A percentile compares a stretch with the other conserved stretches of the same genome.
These are phyloP conservation scores for Eurois occulta DNA, from an alignment of 2,888 invertebrate genomes.

Conservation along the genomic window DNA sequence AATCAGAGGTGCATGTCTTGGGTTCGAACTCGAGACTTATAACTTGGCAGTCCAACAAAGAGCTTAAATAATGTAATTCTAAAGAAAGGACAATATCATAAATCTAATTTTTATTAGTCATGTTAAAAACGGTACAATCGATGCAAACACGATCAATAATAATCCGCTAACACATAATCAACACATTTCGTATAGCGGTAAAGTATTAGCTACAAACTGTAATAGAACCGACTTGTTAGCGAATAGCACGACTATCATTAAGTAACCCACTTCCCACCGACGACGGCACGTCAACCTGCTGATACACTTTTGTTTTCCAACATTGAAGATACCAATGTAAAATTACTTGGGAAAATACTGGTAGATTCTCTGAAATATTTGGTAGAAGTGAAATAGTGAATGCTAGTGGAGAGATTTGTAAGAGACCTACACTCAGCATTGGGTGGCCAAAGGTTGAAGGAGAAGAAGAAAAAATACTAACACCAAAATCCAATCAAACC, in stretches of 20 bases:
- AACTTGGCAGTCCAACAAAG: neutral
- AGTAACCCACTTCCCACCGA: conserved; percentile 60
- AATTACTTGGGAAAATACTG: conserved; percentile 34
- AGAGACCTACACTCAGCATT: no score
- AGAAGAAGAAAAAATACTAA: no score
- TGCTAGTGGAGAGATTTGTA: no score
- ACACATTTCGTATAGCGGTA: conserved; percentile 49
- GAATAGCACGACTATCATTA: conserved; percentile 61
- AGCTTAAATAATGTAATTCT: neutral
- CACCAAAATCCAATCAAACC: conserved; percentile 12
- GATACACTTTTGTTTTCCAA: conserved; percentile 64
- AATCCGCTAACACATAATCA: conserved; percentile 26
- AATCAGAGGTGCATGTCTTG: no score
- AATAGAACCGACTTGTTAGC: conserved; percentile 53
- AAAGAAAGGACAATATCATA: neutral
- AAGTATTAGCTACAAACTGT: conserved; percentile 52
- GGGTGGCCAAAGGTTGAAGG: no score
- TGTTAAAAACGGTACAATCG: neutral
- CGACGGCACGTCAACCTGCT: conserved; percentile 58
- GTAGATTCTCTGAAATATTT: neutral
- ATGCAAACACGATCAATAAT: conserved; percentile 35
- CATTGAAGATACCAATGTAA: conserved; percentile 31
- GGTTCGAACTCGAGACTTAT: no score
- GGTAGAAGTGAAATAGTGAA: no score
- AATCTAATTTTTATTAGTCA: neutral